phyloP scores from a whole-genome alignment of 2,888 invertebrate genomes.

The Bimastos eiseni region DNA sequence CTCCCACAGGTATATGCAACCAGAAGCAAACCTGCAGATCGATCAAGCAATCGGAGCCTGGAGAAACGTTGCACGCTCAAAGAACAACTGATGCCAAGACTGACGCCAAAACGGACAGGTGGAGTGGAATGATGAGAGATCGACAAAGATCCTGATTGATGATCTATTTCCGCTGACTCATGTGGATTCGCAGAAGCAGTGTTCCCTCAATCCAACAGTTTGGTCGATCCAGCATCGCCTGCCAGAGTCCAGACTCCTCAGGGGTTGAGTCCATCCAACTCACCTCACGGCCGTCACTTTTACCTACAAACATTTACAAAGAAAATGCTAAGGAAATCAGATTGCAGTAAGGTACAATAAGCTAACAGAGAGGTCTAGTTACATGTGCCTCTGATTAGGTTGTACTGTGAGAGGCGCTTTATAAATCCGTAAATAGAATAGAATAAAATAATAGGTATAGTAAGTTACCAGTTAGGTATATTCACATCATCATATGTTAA shows the following conservation, averaged over 20 bases:
- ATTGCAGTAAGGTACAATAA: not conserved
- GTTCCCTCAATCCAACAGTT: conserved; percentile 98
- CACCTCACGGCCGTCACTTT: conserved; percentile 81
- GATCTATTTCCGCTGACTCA: conserved; percentile 47
- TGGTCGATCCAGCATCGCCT: conserved; percentile 88
- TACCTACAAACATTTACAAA: conserved; percentile 69
- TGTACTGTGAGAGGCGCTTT: too few relatives aligned
- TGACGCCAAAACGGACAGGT: not conserved
- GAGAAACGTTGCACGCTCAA: not conserved
- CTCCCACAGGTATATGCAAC: not conserved
- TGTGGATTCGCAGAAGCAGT: conserved; percentile 75
- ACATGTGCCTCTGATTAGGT: too few relatives aligned
- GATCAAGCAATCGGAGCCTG: not conserved
- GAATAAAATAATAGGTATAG: too few relatives aligned
- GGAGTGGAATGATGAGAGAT: not conserved
- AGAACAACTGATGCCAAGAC: not conserved
- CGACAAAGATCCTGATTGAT: not conserved
- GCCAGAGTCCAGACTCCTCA: conserved; percentile 87
- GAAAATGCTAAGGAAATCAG: not conserved
- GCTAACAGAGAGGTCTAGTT: not conserved
- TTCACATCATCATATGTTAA: not conserved
- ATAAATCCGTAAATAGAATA: too few relatives aligned
- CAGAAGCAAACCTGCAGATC: not conserved
- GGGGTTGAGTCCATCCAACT: conserved; percentile 95
- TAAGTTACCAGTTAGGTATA: not conserved